These are phyloP conservation scores for Megaleporinus macrocephalus DNA, from an alignment of 2,113 vertebrate genomes.

Conservation along the genomic window DNA sequence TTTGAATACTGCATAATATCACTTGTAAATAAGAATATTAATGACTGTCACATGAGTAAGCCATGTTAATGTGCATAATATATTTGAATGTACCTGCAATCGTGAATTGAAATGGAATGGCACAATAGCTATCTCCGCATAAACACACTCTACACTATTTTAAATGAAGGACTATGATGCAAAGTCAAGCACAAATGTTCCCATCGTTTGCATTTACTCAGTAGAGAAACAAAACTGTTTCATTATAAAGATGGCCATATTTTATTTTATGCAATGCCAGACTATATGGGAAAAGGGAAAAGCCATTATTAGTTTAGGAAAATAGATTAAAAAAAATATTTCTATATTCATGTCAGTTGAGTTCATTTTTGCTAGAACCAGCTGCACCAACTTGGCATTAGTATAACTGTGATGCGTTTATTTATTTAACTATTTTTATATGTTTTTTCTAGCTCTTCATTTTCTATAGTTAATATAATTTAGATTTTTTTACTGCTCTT, in stretches of 20 bases:
- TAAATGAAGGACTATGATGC: slow-evolving; percentile 34
- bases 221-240: slow-evolving; percentile 56
- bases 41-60: slow-evolving; percentile 66
- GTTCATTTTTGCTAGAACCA: slow-evolving; percentile 32
- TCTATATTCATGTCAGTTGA: slow-evolving; percentile 13
- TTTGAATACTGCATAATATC: slow-evolving; percentile 48
- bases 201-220: slow-evolving; percentile 42
- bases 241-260: slow-evolving; percentile 36
- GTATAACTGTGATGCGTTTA: slow-evolving; percentile 22
- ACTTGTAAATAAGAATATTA: slow-evolving; percentile 69
- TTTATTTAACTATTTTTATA: slow-evolving; percentile 46
- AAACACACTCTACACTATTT: slow-evolving; percentile 18
- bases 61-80: slow-evolving; percentile 68
- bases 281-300: slow-evolving; percentile 50
- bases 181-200: slow-evolving; percentile 54
- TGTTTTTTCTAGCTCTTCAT: slow-evolving; percentile 34
- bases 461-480: slow-evolving; percentile 47
- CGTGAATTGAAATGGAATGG: slow-evolving; percentile 50
- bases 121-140: slow-evolving; percentile 27
- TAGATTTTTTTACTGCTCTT: slow-evolving; percentile 58
- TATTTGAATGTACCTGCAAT: slow-evolving; percentile 65
- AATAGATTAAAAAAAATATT: slow-evolving; percentile 7
- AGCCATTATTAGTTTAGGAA: slow-evolving; percentile 55
- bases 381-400: slow-evolving; percentile 25
- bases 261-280: slow-evolving; percentile 36